Conservation (phyloP, 2,113 vertebrate species). For the Labeo catla region DNA sequence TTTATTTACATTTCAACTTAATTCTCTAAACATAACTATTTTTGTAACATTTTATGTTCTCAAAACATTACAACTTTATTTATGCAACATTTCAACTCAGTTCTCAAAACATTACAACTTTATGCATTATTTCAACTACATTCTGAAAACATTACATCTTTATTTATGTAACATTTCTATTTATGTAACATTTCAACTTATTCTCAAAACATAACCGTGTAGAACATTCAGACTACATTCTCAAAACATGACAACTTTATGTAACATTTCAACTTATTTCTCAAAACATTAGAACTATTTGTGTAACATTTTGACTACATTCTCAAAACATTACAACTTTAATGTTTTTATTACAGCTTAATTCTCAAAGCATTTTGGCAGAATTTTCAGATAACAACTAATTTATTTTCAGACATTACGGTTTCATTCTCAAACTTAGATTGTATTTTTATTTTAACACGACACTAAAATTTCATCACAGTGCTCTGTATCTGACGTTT, state of each 20-base stretch:
- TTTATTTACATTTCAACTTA: too few species aligned
- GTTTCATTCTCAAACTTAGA: background rate
- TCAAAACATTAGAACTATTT: background rate
- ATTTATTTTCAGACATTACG: background rate
- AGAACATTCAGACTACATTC: background rate
- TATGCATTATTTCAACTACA: too few species aligned
- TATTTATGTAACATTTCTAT: too few species aligned
- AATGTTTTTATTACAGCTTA: background rate
- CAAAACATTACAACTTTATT: too few species aligned
- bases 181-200: too few species aligned
- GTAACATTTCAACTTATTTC: background rate
- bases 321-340: background rate
- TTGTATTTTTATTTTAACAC: background rate
- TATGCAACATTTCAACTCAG: too few species aligned
- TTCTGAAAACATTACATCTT: background rate
- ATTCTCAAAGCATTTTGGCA: background rate
- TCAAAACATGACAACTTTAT: background rate
- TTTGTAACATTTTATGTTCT: too few species aligned
- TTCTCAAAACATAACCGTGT: too few species aligned
- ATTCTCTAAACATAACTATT: too few species aligned
- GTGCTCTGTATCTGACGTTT: background rate
- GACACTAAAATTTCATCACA: background rate
- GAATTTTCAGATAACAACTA: background rate
- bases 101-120: background rate
- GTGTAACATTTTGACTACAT: too few species aligned